Percentiles rank a stretch among this genome's conserved stretches.
Conservation (phyloP, 2,888 invertebrate species). For the Aphidius colemani region DNA sequence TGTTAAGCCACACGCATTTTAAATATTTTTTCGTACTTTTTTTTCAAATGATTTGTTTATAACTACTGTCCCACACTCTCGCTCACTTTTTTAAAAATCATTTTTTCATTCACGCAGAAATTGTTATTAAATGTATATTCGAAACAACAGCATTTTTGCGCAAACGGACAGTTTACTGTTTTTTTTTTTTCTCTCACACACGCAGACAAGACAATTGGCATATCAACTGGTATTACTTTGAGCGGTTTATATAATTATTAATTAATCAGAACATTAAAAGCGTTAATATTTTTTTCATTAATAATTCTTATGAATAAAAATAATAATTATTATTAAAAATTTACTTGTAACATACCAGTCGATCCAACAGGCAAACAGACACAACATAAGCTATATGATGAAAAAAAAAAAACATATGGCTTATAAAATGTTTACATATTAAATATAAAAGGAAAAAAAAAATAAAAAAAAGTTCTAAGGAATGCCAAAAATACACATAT, state of each 20-base stretch:
- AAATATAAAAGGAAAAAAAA: conserved; percentile 28
- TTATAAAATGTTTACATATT: conserved; percentile 24
- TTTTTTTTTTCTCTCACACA: conserved; percentile 28
- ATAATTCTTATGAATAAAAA: not conserved
- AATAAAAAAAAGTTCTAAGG: conserved; percentile 17
- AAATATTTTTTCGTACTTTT: not conserved
- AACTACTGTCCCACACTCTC: conserved; percentile 19
- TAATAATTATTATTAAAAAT: not conserved
- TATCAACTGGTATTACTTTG: not conserved
- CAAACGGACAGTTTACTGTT: conserved; percentile 24
- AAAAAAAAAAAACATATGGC: not conserved
- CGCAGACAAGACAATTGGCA: conserved; percentile 26
- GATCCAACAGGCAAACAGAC: conserved; percentile 39
- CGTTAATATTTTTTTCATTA: not conserved
- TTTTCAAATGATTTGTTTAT: conserved; percentile 18
- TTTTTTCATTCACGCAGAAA: conserved; percentile 27
- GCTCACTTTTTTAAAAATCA: conserved; percentile 23
- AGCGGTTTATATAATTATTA: not conserved
- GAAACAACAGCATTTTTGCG: conserved; percentile 29
- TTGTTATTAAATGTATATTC: conserved; percentile 21
- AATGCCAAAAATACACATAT: conserved; percentile 24
- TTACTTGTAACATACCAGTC: conserved; percentile 35
- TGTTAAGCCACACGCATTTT: conserved; percentile 52
- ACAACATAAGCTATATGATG: conserved; percentile 44
- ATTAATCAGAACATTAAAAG: not conserved